Evolutionary conservation across 2,797 vertebrate genomes (phyloP), one percentile per base, ranked within the genome.

Genomic region (Melanotaenia nigrans): DNA sequence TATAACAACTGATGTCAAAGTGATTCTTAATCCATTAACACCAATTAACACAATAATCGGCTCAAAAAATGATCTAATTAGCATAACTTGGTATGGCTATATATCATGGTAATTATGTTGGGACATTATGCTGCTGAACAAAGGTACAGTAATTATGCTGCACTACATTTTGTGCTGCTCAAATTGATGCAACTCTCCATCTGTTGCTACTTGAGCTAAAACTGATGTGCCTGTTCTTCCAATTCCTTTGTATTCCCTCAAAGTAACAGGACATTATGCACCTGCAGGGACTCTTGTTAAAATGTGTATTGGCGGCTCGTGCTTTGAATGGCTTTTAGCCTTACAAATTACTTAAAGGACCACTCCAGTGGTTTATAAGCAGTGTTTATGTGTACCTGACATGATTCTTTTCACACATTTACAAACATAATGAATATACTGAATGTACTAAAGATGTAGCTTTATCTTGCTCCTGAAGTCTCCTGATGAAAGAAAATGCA

Each of bases 11-110:
- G 24, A 72, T 60, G 69, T 40, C 68, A 68, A 61, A 73, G 84
- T 65, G 54, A 74, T 74, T 78, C 62, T 75, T 65, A 77, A 86
- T 68, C 65, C 79, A 79, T 87, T 86, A 81, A 75, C 72, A 65
- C 47, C 47, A 84, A 87, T 89, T 83, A 78, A 78, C 53, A 38
- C 68, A 61, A 73, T 83, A 66, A 89, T 81, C 55, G 71, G 61
- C 71, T 68, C 67, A 83, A 89, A 87, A 79, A 87, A 69, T 67
- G 35, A 45, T 22, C 63, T 62, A 75, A 84, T 86, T 85, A 84
- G 67, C 79, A 70, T 58, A 65, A 76, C 60, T 16, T 49, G 73
- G 53, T 53, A 36, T 38, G 55, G 75, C 63, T 78, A 86, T 77
- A 75, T 57, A 69, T 75, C 71, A 59, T 10, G 13, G 66, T 75